Base-by-base conservation (phyloP, 2,797 vertebrate species). In the Kryptolebias ocellatus region DNA sequence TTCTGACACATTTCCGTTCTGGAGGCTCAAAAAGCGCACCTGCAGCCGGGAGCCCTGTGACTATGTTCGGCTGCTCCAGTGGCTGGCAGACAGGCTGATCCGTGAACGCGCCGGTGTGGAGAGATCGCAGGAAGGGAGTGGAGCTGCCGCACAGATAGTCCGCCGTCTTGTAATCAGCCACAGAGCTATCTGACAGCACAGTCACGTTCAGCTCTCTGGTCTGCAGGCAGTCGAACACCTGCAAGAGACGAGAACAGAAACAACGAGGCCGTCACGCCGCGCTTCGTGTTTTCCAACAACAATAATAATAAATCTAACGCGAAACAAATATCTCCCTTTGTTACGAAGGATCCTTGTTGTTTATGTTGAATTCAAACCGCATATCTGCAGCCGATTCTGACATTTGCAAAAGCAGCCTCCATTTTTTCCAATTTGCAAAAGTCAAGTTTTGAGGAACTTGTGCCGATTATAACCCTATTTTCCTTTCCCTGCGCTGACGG, bases 51-150 rank as follows among this genome's bases (percentile, higher is more conserved):
- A 98, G 95, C 37, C 95, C 96, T 15, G 94, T 94, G 4, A 94
- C 79, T 0, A 99, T 96, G 80, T 99, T 99, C 2, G 98, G 98
- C 8, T 96, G 97, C 66, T 98, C 97, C 68, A 99, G 92, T n/a
- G 94, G 83, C 0, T 87, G 85, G 72, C 96, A 97, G 64, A 83
- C 92, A 0, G 87, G 47, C 6, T 47, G 65, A 5, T 91, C 92
- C 18, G 79, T 83, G 86, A 92, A 95, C 7, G 76, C 71, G 42
- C 76, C 82, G 20, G 95, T 96, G 83, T 95, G 96, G 27, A 99
- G 90, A 12, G 94, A 95, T 78, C 92, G 95, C 78, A 99, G 92
- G 88, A 98, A 98, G 0, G 96, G 96, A 39, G 92, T 84, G 0
- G 90, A 84, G 68, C 94, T 94, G 0, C 80, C 88, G 60, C 91